A percentile compares a stretch with the other conserved stretches of the same genome.
Conservation (phyloP, 2,888 invertebrate genomes). For the Lampropteryx suffumata region DNA sequence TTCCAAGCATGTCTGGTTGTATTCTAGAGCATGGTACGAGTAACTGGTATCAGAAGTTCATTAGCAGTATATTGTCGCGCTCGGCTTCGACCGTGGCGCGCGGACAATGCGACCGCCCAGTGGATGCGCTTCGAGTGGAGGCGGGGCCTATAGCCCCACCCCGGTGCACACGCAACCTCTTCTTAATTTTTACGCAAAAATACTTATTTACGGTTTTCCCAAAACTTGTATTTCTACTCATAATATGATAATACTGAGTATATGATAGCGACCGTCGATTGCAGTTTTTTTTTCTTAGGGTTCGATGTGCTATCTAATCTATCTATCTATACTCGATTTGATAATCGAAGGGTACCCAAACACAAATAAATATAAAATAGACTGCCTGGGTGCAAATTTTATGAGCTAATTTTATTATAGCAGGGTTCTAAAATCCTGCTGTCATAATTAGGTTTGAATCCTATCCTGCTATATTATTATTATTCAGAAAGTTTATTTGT, state of each 20-base stretch:
- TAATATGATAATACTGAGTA: slow-evolving; percentile 9
- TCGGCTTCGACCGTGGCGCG: slow-evolving; percentile 17
- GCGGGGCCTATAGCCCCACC: slow-evolving; percentile 63
- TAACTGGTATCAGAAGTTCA: slow-evolving; percentile 17
- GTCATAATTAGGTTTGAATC: too few relatives aligned
- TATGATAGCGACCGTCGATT: background rate
- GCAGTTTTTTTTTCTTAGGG: too few relatives aligned
- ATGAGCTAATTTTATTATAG: too few relatives aligned
- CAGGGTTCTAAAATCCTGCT: too few relatives aligned
- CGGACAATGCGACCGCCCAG: slow-evolving; percentile 54
- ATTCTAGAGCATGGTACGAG: slow-evolving; percentile 4
- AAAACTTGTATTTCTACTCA: background rate
- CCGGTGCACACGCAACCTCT: slow-evolving; percentile 33
- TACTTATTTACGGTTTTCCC: slow-evolving; percentile 12
- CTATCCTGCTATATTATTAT: too few relatives aligned
- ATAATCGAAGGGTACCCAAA: too few relatives aligned
- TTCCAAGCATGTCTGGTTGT: background rate
- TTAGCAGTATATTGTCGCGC: slow-evolving; percentile 29
- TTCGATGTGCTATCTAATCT: too few relatives aligned
- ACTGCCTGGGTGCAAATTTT: too few relatives aligned
- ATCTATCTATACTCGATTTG: too few relatives aligned
- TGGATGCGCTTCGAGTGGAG: slow-evolving; percentile 64
- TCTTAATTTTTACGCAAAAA: slow-evolving; percentile 17
- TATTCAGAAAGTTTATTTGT: too few relatives aligned
- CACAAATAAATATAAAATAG: too few relatives aligned